phyloP scores from a whole-genome alignment of 2,797 vertebrate species.

The Pseudochirops corinnae region DNA sequence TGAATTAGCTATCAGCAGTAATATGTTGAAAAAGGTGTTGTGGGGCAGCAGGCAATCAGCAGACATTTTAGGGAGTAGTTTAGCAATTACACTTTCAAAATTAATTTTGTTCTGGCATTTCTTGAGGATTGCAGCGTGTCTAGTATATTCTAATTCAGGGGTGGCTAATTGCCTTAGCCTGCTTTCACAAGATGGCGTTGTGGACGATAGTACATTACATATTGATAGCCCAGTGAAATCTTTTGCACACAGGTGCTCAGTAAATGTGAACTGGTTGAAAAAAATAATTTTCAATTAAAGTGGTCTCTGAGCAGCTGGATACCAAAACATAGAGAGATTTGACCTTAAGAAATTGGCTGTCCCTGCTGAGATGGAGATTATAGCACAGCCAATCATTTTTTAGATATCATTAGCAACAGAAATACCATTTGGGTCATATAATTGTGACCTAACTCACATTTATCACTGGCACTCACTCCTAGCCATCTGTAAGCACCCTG shows the following conservation, averaged over 20 bases:
- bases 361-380: conserved; percentile 45
- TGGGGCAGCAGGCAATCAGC: neutral
- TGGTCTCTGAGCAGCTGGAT: conserved; percentile 6
- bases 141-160: neutral
- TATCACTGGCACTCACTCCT: conserved; percentile 18
- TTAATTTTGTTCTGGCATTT: neutral
- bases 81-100: neutral
- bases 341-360: conserved; percentile 54
- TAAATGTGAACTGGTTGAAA: neutral
- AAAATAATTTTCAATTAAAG: neutral
- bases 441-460: conserved; percentile 13
- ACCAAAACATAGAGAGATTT: neutral
- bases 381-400: neutral
- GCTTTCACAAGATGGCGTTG: neutral
- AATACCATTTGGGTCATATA: conserved; percentile 34
- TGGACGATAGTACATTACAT: neutral
- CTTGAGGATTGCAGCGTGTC: neutral
- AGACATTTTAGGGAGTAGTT: neutral
- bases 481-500: neutral
- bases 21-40: neutral
- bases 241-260: neutral
- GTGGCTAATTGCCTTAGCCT: neutral
- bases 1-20: neutral
- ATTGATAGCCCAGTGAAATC: neutral
- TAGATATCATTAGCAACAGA: conserved; percentile 47